Percentiles rank a stretch among this genome's conserved stretches.
Evolutionary conservation across 2,888 invertebrate genomes (phyloP).

Genomic region (Crematogaster levior): DNA sequence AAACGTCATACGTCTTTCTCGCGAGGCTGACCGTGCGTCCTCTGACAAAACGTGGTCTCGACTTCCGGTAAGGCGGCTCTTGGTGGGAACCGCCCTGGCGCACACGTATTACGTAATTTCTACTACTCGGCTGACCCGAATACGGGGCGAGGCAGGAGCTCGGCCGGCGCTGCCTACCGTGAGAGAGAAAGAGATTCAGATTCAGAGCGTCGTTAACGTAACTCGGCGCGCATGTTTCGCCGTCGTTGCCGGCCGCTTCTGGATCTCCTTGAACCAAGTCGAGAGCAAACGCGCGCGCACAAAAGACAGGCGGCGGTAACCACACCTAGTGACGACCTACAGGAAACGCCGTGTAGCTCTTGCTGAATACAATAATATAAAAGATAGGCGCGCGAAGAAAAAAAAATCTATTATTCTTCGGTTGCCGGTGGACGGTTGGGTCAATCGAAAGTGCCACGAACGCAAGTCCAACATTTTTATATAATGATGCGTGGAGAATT

Average conservation of each 20-base stretch:
- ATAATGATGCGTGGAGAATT: conserved; percentile 32
- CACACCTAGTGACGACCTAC: conserved; percentile 75
- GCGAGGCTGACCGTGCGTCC: conserved; percentile 59
- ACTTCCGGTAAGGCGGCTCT: conserved; percentile 78
- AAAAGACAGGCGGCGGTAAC: conserved; percentile 71
- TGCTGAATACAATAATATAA: conserved; percentile 46
- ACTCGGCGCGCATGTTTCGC: conserved; percentile 74
- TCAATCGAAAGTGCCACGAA: conserved; percentile 22
- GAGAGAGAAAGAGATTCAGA: conserved; percentile 84
- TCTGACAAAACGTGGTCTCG: conserved; percentile 61
- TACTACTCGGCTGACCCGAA: conserved; percentile 82
- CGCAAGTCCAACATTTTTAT: neutral
- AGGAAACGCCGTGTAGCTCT: conserved; percentile 64
- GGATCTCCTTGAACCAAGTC: conserved; percentile 83
- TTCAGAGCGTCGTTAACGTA: conserved; percentile 83
- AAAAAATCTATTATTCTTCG: conserved; percentile 24
- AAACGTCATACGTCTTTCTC: conserved; percentile 17
- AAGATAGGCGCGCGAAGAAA: conserved; percentile 10
- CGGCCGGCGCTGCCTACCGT: conserved; percentile 78
- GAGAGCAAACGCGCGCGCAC: conserved; percentile 69
- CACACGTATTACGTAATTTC: conserved; percentile 76
- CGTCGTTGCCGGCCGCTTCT: conserved; percentile 63
- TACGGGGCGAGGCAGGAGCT: conserved; percentile 76
- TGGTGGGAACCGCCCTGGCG: conserved; percentile 80
- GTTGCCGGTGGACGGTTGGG: neutral